Conservation (phyloP, 2,888 invertebrate genomes). For the Scotopteryx bipunctaria region DNA sequence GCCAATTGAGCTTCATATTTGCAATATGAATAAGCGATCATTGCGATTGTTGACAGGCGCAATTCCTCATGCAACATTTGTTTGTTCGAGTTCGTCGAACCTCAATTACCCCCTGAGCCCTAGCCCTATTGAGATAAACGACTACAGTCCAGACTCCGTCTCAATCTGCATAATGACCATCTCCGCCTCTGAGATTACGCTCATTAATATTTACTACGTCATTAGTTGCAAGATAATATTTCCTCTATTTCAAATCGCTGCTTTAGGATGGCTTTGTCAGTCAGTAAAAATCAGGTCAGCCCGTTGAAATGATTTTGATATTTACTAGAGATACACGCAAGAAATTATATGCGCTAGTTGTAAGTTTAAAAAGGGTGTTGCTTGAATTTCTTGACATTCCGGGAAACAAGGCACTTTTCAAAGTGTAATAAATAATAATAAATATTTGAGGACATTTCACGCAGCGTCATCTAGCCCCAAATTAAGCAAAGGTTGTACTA, state of each 20-base stretch:
- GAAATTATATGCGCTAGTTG: too few species aligned
- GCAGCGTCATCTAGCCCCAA: too few species aligned
- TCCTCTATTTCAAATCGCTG: neutral
- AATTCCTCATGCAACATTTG: constrained; percentile 58
- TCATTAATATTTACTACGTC: constrained; percentile 62
- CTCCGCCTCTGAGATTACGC: constrained; percentile 56
- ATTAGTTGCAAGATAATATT: constrained; percentile 41
- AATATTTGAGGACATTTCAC: too few species aligned
- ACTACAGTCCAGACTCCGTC: constrained; percentile 51
- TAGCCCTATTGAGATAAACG: constrained; percentile 69
- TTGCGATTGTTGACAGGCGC: constrained; percentile 46
- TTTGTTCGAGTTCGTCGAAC: constrained; percentile 61
- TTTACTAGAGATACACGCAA: too few species aligned
- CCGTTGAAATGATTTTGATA: neutral
- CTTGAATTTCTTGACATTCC: too few species aligned
- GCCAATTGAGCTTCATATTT: constrained; percentile 17
- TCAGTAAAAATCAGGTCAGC: neutral
- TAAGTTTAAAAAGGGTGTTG: too few species aligned
- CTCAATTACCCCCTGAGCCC: constrained; percentile 66
- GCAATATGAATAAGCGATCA: constrained; percentile 25
- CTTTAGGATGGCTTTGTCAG: neutral
- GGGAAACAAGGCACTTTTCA: too few species aligned
- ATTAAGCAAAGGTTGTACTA: too few species aligned
- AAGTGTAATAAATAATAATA: too few species aligned
- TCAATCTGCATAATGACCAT: constrained; percentile 67